Base-by-base conservation (phyloP, 2,797 vertebrate species). In the Enteromius thamalakanensis region DNA sequence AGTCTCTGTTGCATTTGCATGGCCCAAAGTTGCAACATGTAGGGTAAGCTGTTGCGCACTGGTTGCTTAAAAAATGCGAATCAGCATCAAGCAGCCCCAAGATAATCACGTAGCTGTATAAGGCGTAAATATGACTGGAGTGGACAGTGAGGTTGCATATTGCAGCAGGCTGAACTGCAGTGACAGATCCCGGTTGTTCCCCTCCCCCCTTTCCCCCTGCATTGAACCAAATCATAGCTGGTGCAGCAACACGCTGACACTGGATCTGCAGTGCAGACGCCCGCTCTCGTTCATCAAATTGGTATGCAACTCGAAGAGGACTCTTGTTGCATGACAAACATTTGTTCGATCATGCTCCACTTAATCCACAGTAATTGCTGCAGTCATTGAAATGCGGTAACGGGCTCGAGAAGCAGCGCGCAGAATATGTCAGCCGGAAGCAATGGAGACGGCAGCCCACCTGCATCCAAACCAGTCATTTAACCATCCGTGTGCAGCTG, bases 151-250 rank as follows among this genome's bases (percentile, higher is more conserved):
- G 34, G 29, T 67, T 32, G 76, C 80, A 84, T 85, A 90, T 87
- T 89, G 86, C 90, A 85, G 93, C 92, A 94, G 91, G 93, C 90
- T 92, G 90, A 92, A 92, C 83, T 87, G 90, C 89, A 81, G 87
- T 91, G 89, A 89, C 90, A 90, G 90, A 94, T 91, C 89, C 87
- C 90, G 87, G 83, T 85, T 87, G 85, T 85, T 72, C 80, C 29
- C 86, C 87, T 84, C 88, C 88, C 88, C 88, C 78, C 53, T 89
- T 82, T 32, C 79, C 90, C 91, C 93, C 93, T 84, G 92, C 93
- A 92, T 91, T 94, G 92, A 94, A 93, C 91, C 92, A 94, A 91
- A 92, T 88, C 92, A 92, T 91, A 92, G 91, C 90, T 93, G 92
- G 90, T 95, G 94, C 95, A 93, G 92, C 90, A 93, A 87, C 81